Conservation (phyloP, 2,797 vertebrate species). For the Macroramphosus scolopax region DNA sequence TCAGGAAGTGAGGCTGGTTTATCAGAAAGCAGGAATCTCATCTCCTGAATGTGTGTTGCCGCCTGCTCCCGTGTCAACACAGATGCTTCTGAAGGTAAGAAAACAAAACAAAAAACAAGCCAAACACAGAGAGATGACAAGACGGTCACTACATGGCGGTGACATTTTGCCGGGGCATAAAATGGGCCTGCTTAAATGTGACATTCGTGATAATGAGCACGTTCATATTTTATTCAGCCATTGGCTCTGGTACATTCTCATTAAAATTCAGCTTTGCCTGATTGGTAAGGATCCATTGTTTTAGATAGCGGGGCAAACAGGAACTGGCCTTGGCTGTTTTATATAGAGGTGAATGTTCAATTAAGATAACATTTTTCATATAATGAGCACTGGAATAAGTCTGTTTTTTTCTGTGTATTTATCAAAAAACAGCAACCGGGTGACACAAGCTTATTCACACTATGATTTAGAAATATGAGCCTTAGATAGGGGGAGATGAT, state of each 20-base stretch:
- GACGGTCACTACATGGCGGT: slow-evolving; percentile 4
- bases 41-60: slow-evolving; percentile 34
- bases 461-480: slow-evolving; percentile 25
- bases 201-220: slow-evolving; percentile 29
- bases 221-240: slow-evolving; percentile 43
- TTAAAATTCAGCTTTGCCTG: slow-evolving; percentile 53
- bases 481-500: slow-evolving; percentile 22
- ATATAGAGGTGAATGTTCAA: slow-evolving; percentile 70
- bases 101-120: not conserved
- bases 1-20: slow-evolving; percentile 31
- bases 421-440: slow-evolving; percentile 50
- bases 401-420: slow-evolving; percentile 36
- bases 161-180: slow-evolving; percentile 8
- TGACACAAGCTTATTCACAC: slow-evolving; percentile 38
- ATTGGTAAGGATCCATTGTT: slow-evolving; percentile 65
- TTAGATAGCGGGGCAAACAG: slow-evolving; percentile 48
- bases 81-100: not conserved
- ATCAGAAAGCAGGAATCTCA: slow-evolving; percentile 39
- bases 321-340: slow-evolving; percentile 48
- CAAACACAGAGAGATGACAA: not conserved
- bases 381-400: slow-evolving; percentile 41
- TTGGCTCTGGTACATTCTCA: slow-evolving; percentile 41
- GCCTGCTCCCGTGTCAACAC: not conserved
- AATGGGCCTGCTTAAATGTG: slow-evolving; percentile 16
- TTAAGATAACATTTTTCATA: slow-evolving; percentile 67